Evolutionary conservation across 2,113 vertebrate genomes (phyloP).

Genomic region (Nothobranchius kuhntae): DNA sequence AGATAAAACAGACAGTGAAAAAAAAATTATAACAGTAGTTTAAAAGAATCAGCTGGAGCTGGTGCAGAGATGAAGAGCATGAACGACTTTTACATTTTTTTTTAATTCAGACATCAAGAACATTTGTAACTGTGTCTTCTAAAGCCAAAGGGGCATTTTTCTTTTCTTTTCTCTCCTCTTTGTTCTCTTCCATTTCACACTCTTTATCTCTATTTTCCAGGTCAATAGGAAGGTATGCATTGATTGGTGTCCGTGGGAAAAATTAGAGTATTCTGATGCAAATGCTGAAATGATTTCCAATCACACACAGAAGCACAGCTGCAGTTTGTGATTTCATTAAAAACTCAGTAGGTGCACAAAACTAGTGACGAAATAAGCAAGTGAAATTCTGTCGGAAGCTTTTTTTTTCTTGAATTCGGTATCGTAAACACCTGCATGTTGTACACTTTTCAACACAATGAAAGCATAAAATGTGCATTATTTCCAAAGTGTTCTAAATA

Average conservation of each 20-base stretch:
- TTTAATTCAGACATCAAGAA: conserved; percentile 56
- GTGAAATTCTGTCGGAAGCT: too few species aligned
- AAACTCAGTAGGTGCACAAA: too few species aligned
- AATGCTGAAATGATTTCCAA: conserved; percentile 1
- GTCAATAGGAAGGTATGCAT: conserved; percentile 18
- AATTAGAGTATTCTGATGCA: background rate
- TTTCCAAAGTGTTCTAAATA: too few species aligned
- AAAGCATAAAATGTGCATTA: too few species aligned
- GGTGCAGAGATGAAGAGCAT: conserved; percentile 26
- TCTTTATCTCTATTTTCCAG: conserved; percentile 29
- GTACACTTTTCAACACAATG: too few species aligned
- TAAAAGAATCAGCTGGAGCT: conserved; percentile 11
- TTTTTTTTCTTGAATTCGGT: too few species aligned
- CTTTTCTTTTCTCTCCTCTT: conserved; percentile 23
- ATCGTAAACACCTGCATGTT: too few species aligned
- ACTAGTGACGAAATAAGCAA: too few species aligned
- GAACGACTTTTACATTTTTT: conserved; percentile 12
- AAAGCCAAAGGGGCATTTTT: conserved; percentile 25
- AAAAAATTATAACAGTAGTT: conserved; percentile 16
- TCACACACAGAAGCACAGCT: background rate
- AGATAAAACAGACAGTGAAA: conserved; percentile 27
- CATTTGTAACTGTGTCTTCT: conserved; percentile 26
- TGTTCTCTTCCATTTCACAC: conserved; percentile 32
- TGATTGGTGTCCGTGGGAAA: conserved; percentile 10
- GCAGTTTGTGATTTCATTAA: too few species aligned